Evolutionary conservation across 2,113 vertebrate genomes (phyloP).

Genomic region (Triplophysa siluroides): DNA sequence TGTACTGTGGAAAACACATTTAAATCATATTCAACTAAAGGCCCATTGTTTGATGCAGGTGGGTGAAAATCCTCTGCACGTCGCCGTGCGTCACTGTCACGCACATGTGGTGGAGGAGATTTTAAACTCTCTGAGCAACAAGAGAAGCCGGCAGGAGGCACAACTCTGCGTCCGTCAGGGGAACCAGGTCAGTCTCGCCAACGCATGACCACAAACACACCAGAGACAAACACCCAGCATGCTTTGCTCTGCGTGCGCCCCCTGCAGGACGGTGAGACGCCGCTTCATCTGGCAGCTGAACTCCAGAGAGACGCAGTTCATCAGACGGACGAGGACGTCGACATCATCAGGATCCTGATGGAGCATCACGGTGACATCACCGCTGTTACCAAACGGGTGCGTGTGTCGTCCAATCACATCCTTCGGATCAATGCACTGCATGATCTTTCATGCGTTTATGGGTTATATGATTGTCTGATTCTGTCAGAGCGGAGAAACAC

Average conservation of each 20-base stretch:
- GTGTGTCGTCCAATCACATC: background rate
- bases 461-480: constrained; percentile 1
- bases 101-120: constrained; percentile 61
- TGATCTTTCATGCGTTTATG: background rate
- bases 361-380: constrained; percentile 60
- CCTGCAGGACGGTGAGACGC: constrained; percentile 56
- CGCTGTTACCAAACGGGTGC: constrained; percentile 48
- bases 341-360: constrained; percentile 58
- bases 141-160: constrained; percentile 55
- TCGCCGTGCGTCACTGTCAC: constrained; percentile 64
- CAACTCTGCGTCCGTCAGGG: constrained; percentile 58
- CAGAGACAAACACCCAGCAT: background rate
- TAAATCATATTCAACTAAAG: no score
- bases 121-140: constrained; percentile 57
- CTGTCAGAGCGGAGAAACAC: constrained; percentile 53
- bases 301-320: constrained; percentile 54
- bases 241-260: background rate
- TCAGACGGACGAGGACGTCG: constrained; percentile 48
- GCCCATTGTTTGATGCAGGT: constrained; percentile 40
- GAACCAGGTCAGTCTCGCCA: constrained; percentile 57
- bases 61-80: constrained; percentile 63
- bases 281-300: constrained; percentile 61
- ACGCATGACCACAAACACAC: background rate
- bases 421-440: no score
- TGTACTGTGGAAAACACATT: no score